Percentiles rank a stretch among this genome's conserved stretches.
These are phyloP conservation scores for Apocheima hispidaria DNA, from an alignment of 2,888 invertebrate species.

Conservation along the genomic window DNA sequence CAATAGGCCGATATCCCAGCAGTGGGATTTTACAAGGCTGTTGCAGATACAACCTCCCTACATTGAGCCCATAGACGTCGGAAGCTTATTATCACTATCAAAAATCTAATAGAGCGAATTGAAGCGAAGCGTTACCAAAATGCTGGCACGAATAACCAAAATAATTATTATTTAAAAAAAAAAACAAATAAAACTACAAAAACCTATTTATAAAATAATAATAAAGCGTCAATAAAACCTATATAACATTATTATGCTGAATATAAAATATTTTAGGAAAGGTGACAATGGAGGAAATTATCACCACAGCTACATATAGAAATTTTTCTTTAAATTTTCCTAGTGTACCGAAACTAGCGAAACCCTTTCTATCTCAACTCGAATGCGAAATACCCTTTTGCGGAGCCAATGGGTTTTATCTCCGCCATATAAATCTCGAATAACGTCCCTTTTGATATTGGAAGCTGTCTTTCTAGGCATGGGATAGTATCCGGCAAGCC, in stretches of 20 bases:
- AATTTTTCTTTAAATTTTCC: conserved; percentile 22
- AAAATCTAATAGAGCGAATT: too few relatives aligned
- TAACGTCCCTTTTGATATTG: conserved; percentile 37
- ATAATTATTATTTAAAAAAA: too few relatives aligned
- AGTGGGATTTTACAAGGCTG: too few relatives aligned
- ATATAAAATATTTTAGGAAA: background rate
- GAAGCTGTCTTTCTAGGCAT: conserved; percentile 22
- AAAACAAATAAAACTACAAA: too few relatives aligned
- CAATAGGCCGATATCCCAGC: too few relatives aligned
- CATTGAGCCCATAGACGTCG: too few relatives aligned
- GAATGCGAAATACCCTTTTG: conserved; percentile 26
- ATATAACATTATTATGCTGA: background rate
- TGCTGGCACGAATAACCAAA: too few relatives aligned
- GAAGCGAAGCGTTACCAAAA: too few relatives aligned
- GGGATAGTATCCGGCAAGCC: conserved; percentile 1
- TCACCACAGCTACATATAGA: conserved; percentile 21
- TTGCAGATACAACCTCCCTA: too few relatives aligned
- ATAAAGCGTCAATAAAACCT: background rate
- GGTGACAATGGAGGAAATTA: background rate
- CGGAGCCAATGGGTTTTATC: conserved; percentile 34
- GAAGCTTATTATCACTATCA: too few relatives aligned
- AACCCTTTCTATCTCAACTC: conserved; percentile 30
- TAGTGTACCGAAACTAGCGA: conserved; percentile 19
- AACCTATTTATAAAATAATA: background rate
- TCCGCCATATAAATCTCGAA: conserved; percentile 36